A percentile compares a stretch with the other conserved stretches of the same genome.
These are phyloP conservation scores for Drosophila serrata DNA, from an alignment of 1,140 invertebrate species.

Conservation along the genomic window DNA sequence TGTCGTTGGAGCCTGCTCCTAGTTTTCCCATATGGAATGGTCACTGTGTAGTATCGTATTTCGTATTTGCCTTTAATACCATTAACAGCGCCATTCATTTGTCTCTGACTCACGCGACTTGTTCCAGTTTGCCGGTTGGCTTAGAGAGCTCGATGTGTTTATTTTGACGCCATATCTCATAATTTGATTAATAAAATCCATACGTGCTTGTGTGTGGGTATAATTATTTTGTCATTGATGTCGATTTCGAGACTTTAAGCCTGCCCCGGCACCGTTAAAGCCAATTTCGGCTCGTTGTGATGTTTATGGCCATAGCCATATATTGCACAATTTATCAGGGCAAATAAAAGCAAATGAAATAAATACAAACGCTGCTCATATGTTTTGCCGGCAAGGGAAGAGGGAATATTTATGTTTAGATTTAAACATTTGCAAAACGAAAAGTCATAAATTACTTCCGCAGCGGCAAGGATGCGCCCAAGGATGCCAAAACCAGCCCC, in stretches of 20 bases:
- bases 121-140: conserved; percentile 52
- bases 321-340: conserved; percentile 81
- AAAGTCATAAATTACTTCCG: conserved; percentile 84
- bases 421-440: conserved; percentile 84
- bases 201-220: conserved; percentile 19
- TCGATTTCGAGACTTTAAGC: conserved; percentile 57
- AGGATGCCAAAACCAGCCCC: conserved; percentile 52
- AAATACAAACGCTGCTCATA: conserved; percentile 78
- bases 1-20: no score
- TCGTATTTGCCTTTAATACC: conserved; percentile 79
- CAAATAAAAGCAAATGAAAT: conserved; percentile 79
- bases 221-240: conserved; percentile 68
- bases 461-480: conserved; percentile 68
- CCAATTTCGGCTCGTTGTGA: conserved; percentile 53
- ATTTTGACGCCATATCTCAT: conserved; percentile 80
- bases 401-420: conserved; percentile 78
- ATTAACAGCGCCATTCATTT: conserved; percentile 74
- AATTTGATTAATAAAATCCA: conserved; percentile 73
- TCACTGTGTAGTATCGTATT: conserved; percentile 36
- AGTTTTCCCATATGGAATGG: background rate
- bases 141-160: conserved; percentile 60
- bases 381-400: conserved; percentile 53
- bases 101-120: conserved; percentile 62
- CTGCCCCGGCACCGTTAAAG: conserved; percentile 54
- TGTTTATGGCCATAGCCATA: conserved; percentile 71